phyloP scores from a whole-genome alignment of 2,113 vertebrate species.

The Prionailurus viverrinus region DNA sequence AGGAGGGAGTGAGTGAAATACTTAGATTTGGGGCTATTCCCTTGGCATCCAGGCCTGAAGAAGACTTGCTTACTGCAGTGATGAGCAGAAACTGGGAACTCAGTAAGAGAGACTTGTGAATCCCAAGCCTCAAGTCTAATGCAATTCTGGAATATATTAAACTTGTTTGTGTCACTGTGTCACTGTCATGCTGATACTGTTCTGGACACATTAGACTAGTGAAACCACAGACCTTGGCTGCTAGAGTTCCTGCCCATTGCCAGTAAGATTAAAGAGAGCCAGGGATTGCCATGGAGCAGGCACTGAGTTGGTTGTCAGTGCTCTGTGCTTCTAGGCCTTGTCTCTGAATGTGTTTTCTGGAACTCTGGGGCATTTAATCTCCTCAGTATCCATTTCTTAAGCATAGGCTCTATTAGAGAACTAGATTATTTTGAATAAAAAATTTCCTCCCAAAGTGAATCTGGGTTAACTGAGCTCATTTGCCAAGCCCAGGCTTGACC shows the following conservation, averaged over 20 bases:
- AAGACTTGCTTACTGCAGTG: neutral
- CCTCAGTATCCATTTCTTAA: neutral
- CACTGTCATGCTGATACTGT: neutral
- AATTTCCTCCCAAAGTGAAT: neutral
- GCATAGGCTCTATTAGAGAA: neutral
- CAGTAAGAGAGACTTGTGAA: neutral
- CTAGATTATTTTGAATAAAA: neutral
- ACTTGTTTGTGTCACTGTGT: neutral
- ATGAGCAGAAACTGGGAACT: neutral
- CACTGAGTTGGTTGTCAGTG: neutral
- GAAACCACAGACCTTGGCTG: neutral
- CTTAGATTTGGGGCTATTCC: neutral
- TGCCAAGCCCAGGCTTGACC: neutral
- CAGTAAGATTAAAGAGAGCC: neutral
- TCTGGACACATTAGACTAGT: neutral
- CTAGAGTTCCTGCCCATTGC: neutral
- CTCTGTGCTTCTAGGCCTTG: neutral
- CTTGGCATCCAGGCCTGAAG: neutral
- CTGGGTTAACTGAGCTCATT: constrained; percentile 1
- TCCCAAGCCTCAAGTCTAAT: neutral
- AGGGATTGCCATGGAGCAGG: neutral
- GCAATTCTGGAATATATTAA: neutral
- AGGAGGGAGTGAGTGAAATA: neutral
- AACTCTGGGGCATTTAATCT: neutral
- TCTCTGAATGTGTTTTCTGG: neutral